A percentile compares a stretch with the other conserved stretches of the same genome.
Evolutionary conservation across 2,113 vertebrate genomes (phyloP).

Genomic region (Ellobius talpinus): DNA sequence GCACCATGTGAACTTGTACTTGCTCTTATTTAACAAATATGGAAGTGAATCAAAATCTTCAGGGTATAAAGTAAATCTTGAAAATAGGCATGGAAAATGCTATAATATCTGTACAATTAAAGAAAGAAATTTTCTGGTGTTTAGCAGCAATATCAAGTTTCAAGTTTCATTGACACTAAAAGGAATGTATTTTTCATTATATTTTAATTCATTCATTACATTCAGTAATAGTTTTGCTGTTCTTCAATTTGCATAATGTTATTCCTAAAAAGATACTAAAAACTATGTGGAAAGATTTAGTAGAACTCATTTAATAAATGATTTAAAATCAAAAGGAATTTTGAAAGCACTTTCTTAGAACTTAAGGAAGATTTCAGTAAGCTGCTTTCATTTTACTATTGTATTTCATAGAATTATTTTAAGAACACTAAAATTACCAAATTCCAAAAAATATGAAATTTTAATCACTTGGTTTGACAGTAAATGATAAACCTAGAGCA

Average conservation of each 20-base stretch:
- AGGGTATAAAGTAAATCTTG: not conserved
- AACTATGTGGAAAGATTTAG: not conserved
- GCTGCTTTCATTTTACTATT: not conserved
- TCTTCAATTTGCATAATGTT: not conserved
- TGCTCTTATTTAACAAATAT: not conserved
- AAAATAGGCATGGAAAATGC: not conserved
- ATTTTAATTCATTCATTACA: not conserved
- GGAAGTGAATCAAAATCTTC: not conserved
- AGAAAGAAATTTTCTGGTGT: not conserved
- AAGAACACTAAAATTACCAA: not conserved
- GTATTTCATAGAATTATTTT: not conserved
- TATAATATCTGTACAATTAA: not conserved
- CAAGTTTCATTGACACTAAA: not conserved
- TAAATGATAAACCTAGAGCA: not conserved
- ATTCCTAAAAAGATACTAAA: not conserved
- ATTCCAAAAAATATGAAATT: slow-evolving; percentile 34
- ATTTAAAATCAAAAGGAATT: slow-evolving; percentile 22
- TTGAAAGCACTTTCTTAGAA: not conserved
- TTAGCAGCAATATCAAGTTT: not conserved
- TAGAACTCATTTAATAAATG: not conserved
- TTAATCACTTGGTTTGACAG: not conserved
- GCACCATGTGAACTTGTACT: not conserved
- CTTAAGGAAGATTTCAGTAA: not conserved
- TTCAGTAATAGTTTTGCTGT: not conserved
- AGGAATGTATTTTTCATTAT: not conserved